Evolutionary conservation across 2,888 invertebrate genomes (phyloP).

Genomic region (Zaprionus obscuricornis): DNA sequence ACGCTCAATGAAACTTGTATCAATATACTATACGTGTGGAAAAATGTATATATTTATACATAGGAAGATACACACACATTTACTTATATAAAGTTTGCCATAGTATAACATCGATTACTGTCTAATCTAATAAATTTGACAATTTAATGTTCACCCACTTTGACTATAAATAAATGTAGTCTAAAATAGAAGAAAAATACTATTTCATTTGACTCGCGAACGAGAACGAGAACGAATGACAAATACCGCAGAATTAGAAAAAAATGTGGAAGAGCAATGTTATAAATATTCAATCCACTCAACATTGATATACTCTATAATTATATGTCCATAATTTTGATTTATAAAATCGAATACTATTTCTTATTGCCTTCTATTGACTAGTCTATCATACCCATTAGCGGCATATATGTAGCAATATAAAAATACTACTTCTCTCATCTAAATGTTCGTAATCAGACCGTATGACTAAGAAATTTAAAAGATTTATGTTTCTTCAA

Average conservation of each 20-base stretch:
- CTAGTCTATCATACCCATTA: too few species aligned
- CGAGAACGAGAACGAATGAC: not conserved
- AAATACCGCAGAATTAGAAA: not conserved
- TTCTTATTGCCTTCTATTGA: too few species aligned
- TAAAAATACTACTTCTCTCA: too few species aligned
- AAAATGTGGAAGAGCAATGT: too few species aligned
- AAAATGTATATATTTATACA: not conserved
- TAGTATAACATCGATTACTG: slow-evolving; percentile 13
- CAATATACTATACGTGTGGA: not conserved
- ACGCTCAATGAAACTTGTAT: not conserved
- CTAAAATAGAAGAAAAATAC: slow-evolving; percentile 38
- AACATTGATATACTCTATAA: too few species aligned
- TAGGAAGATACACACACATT: too few species aligned
- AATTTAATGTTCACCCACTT: slow-evolving; percentile 43
- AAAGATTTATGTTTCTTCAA: too few species aligned
- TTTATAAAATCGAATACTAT: too few species aligned
- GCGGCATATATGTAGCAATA: too few species aligned
- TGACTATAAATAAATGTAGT: slow-evolving; percentile 40
- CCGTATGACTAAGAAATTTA: not conserved
- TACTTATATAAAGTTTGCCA: not conserved
- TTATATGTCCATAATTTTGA: too few species aligned
- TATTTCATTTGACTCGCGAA: too few species aligned
- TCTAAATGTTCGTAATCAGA: not conserved
- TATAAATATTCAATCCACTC: too few species aligned
- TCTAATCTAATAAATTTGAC: slow-evolving; percentile 51